Evolutionary conservation across 2,797 vertebrate species (phyloP).

Genomic region (Sebastes reedi): DNA sequence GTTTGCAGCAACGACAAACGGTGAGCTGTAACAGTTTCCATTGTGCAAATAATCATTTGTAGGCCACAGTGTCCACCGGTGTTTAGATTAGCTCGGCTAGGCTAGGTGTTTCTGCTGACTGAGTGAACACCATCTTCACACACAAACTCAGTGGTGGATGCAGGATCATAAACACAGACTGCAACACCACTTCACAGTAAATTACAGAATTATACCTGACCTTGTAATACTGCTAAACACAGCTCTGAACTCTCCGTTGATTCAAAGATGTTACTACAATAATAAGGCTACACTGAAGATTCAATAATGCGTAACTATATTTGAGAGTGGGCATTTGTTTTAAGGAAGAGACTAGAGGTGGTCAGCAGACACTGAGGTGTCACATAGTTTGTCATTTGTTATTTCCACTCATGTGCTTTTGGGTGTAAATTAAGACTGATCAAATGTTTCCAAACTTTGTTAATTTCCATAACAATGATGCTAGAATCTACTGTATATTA

Average conservation of each 20-base stretch:
- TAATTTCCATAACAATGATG: neutral
- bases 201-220: neutral
- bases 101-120: neutral
- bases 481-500: neutral
- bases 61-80: neutral
- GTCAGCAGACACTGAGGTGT: neutral
- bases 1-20: slow-evolving; percentile 41
- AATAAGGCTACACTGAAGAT: neutral
- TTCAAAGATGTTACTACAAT: neutral
- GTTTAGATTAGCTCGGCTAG: slow-evolving; percentile 12
- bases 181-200: neutral
- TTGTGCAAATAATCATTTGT: slow-evolving; percentile 55
- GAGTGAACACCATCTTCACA: neutral
- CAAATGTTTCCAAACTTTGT: neutral
- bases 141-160: neutral
- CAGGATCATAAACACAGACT: slow-evolving; percentile 1
- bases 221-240: neutral
- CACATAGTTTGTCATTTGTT: neutral
- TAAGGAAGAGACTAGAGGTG: neutral
- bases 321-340: neutral
- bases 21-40: slow-evolving; percentile 33
- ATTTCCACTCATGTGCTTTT: neutral
- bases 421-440: neutral
- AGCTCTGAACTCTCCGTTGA: neutral
- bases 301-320: neutral